Evolutionary conservation across 2,888 invertebrate species (phyloP), one percentile per base, ranked within the genome.

Genomic region (Pollenia labialis): DNA sequence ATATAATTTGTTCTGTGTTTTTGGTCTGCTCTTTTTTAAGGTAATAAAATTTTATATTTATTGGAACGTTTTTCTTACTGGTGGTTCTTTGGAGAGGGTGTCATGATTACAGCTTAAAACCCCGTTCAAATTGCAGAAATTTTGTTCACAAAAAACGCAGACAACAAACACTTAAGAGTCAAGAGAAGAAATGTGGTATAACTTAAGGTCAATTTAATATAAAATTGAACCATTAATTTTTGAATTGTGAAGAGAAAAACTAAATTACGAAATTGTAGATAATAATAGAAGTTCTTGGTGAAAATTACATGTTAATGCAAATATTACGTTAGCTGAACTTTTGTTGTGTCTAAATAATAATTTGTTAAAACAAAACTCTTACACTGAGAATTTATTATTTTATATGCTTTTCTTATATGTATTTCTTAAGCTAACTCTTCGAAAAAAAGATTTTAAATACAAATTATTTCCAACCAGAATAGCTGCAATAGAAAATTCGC

Each of bases 191-290:
- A 71, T 32, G 42, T 52, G 14, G 6, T n/a, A 14, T 60, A 82
- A 75, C 46, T 68, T 68, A 58, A 69, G 68, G 68, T 75, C 81
- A 82, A 82, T 82, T 75, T 82, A 68, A 75, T 54, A 69, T 60
- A 40, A 75, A 82, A 82, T 82, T 82, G 75, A 82, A 75, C 68
- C 68, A 82, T 82, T 82, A 82, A 82, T 75, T 82, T 82, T n/a
- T 12, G 68, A 82, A 68, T 68, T 60, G 60, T 75, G 11, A 1
- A 46, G 6, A 60, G 81, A 64, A 64, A 56, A 32, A 32, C 1
- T 32, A 32, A 1, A 14, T 64, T 40, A 48, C 4, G 16, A 69
- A 23, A 48, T 66, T 16, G 18, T 18, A 62, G n/a, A n/a, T 68
- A 46, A 52, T 2, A 8, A 54, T 12, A 42, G 42, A 40, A 54